Evolutionary conservation across 64 coral and sea anemone species (phyloP).

Genomic region (Catalaphyllia jardinei): DNA sequence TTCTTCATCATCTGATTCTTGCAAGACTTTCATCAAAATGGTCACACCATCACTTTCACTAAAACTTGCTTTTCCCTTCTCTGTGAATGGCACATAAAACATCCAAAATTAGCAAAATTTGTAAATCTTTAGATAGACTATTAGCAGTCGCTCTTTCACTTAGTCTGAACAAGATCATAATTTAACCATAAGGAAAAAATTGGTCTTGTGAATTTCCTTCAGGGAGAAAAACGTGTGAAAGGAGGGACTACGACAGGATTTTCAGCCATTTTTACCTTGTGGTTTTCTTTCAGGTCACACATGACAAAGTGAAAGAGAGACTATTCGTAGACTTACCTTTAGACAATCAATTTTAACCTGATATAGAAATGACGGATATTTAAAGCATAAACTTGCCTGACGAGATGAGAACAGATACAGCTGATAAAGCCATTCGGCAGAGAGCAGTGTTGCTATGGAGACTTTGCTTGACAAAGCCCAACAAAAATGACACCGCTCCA

Average conservation of each 20-base stretch:
- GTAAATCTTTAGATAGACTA: not conserved
- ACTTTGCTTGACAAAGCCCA: conserved; percentile 66
- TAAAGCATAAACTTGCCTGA: conserved; percentile 15
- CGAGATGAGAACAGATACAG: conserved; percentile 60
- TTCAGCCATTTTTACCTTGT: too few relatives aligned
- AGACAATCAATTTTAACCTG: too few relatives aligned
- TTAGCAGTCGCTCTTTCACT: too few relatives aligned
- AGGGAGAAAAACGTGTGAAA: too few relatives aligned
- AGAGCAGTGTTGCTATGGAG: conserved; percentile 53
- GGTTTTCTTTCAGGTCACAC: too few relatives aligned
- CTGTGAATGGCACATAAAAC: conserved; percentile 23
- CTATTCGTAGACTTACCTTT: too few relatives aligned
- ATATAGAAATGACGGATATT: not conserved
- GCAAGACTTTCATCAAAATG: conserved; percentile 44
- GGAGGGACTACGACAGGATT: too few relatives aligned
- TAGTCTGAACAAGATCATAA: too few relatives aligned
- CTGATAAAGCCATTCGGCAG: conserved; percentile 77
- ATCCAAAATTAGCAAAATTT: not conserved
- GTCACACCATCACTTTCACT: conserved; percentile 67
- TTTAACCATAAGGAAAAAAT: too few relatives aligned
- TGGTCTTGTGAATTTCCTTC: too few relatives aligned
- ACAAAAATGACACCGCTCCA: conserved; percentile 59
- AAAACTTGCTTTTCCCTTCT: conserved; percentile 76
- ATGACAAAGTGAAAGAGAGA: too few relatives aligned
- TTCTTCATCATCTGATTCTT: conserved; percentile 76